phyloP scores from a whole-genome alignment of 2,113 vertebrate species.

The Seriola quinqueradiata region DNA sequence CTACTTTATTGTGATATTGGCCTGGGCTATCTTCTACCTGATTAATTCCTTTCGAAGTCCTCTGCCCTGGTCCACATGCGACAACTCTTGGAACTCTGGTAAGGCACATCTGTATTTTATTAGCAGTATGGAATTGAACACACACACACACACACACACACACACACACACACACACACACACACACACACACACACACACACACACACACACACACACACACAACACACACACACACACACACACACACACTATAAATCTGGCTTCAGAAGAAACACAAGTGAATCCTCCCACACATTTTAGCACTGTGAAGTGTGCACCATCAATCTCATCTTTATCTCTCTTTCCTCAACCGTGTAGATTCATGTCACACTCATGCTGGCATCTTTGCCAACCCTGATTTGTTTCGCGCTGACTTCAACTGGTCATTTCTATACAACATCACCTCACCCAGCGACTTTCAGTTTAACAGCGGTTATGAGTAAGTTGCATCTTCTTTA shows the following conservation, averaged over 20 bases:
- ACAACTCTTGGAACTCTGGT: conserved; percentile 94
- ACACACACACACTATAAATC: not conserved
- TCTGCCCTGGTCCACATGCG: conserved; percentile 92
- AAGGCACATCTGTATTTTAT: conserved; percentile 29
- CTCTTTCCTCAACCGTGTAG: conserved; percentile 31
- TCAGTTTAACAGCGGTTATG: rapidly evolving
- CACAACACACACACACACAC: no score
- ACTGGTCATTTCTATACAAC: conserved; percentile 73
- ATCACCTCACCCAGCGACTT: not conserved
- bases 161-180: no score
- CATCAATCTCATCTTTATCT: not conserved
- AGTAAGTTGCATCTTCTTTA: conserved; percentile 56
- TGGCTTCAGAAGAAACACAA: not conserved
- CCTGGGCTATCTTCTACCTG: conserved; percentile 94
- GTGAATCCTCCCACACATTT: not conserved
- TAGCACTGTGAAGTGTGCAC: not conserved
- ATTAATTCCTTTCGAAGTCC: conserved; percentile 88
- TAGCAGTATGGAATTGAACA: not conserved
- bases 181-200: not conserved
- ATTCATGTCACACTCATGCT: not conserved
- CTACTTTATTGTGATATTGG: conserved; percentile 93
- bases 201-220: no score
- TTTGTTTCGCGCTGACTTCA: conserved; percentile 34
- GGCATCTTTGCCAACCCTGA: conserved; percentile 31
- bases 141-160: not conserved